Conservation (phyloP, 2,797 vertebrate species). For the Gymnothorax reevesii region DNA sequence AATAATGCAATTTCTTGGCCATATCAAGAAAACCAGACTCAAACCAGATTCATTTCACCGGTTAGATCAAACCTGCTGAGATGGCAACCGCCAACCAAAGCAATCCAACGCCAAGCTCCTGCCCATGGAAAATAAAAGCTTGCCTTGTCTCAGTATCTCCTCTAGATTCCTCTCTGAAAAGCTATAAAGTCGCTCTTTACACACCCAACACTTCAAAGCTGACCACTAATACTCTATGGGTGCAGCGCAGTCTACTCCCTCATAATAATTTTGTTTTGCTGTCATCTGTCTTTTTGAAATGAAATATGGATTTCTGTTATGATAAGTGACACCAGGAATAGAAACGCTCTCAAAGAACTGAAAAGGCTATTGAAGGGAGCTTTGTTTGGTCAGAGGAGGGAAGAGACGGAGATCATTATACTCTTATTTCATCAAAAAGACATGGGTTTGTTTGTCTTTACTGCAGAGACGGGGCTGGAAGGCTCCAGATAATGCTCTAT, state of each 20-base stretch:
- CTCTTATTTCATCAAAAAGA: background rate
- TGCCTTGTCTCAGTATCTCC: background rate
- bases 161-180: background rate
- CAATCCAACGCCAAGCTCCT: background rate
- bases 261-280: background rate
- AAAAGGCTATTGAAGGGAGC: constrained; percentile 1
- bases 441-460: background rate
- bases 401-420: constrained; percentile 26
- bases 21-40: background rate
- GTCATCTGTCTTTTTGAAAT: constrained; percentile 23
- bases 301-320: constrained; percentile 24
- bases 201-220: background rate
- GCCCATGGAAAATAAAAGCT: background rate
- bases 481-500: background rate
- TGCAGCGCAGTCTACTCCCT: background rate
- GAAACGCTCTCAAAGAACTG: background rate
- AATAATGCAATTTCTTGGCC: background rate
- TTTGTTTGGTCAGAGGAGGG: constrained; percentile 14
- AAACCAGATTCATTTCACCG: background rate
- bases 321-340: constrained; percentile 8
- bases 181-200: background rate
- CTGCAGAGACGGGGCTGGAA: background rate
- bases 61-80: background rate
- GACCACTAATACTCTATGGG: background rate
- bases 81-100: background rate